Evolutionary conservation across 2,797 vertebrate species (phyloP), one percentile per base, ranked within the genome.

Genomic region (Poecilia velifera): DNA sequence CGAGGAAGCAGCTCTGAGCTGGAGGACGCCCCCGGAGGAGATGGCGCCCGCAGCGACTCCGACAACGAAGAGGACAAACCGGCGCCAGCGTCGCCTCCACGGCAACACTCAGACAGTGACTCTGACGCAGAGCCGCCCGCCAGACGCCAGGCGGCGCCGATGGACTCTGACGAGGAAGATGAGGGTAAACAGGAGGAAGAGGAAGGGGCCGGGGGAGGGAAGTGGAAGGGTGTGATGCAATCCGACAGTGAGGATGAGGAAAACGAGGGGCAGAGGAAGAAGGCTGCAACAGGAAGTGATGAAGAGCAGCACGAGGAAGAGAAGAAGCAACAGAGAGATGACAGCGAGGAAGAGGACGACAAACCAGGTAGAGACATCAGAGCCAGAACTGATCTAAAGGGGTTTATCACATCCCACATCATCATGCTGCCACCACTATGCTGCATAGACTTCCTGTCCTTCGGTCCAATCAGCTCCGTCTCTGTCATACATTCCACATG

Each of bases 291-390:
- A 47, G 96, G 96, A 82, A 97, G 96, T 7, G 97, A 96, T 34
- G 90, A 77, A 31, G 94, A 95, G 78, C 83, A 96, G 81, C 82
- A 96, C 78, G 85, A 91, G 18, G 81, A 95, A 20, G 81, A 95
- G 8, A 94, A 95, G 0, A 94, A 94, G 9, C 71, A 88, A 82
- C 90, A 76, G 28, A 82, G 73, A 64, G 91, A 94, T 0, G 95
- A 97, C 80, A 97, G 96, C 4, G 96, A 97, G 20, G 97, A 97
- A 1, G 96, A 97, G 0, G 96, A 97, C 1, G 96, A 97, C 46
- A 97, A 95, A 82, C 94, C 95, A 90, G 95, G 96, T 96, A 91
- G 7, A 9, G 36, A 79, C 16, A 46, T 72, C 46, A 41, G 68
- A 55, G 13, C 55, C 51, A 55, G 22, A n/a, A 55, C 22, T 10